Evolutionary conservation across 2,888 invertebrate genomes (phyloP), one percentile per base, ranked within the genome.

Genomic region (Drosophila parthenogenetica): DNA sequence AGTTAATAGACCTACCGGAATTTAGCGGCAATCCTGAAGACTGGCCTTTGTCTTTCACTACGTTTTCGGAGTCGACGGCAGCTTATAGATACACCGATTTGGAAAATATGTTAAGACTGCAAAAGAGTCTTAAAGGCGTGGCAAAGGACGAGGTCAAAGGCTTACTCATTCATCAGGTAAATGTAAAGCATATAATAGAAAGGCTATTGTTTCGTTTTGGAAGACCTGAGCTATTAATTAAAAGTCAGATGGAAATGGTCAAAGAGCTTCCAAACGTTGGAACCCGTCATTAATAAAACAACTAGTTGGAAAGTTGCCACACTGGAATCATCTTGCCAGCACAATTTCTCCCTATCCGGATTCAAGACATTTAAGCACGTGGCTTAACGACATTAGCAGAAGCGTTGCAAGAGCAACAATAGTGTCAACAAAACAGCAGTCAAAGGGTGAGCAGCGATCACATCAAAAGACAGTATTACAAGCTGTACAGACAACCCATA

Each of bases 41-140:
- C n/a, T n/a, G n/a, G n/a, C n/a, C n/a, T n/a, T n/a, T n/a, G n/a
- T n/a, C n/a, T n/a, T n/a, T n/a, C n/a, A n/a, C n/a, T n/a, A n/a
- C n/a, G n/a, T n/a, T n/a, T n/a, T n/a, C n/a, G n/a, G n/a, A n/a
- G n/a, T n/a, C n/a, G n/a, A n/a, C n/a, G n/a, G n/a, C n/a, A n/a
- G n/a, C n/a, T n/a, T n/a, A n/a, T n/a, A n/a, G n/a, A n/a, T 45
- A 25, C 22, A 45, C 45, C 11, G 11, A 45, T 19, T 3, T 45
- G 3, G 45, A 45, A 17, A 45, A 45, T 4, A 5, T 45, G 10
- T 25, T 45, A 25, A 25, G 45, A 11, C 25, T 45, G 3, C 45
- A 45, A 19, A 45, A 45, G 45, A 25, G 25, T 25, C 45, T 45
- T 45, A 45, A 25, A n/a, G 45, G 25, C n/a, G 25, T n/a, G 13